Base-by-base conservation (phyloP, 2,888 invertebrate genomes). In the Oligia fasciuncula region DNA sequence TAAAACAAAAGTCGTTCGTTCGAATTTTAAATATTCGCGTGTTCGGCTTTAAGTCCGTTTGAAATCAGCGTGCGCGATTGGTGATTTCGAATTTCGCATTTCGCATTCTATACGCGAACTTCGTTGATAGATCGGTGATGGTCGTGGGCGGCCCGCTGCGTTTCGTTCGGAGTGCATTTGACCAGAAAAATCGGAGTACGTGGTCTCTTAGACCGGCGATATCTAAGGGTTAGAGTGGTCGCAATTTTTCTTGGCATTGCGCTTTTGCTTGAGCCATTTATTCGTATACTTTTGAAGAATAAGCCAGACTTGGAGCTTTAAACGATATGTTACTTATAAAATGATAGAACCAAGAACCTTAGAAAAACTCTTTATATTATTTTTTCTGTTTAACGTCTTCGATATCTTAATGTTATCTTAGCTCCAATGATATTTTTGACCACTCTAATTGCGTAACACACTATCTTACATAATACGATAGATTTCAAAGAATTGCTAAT, bases 61-160 rank as follows among this genome's bases (percentile, higher is more conserved):
- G 93, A 91, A 93, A 92, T 92, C 92, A 91, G 90, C 88, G 81
- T 82, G 85, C 80, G 92, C 93, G 92, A 96, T 95, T 96, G 96
- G 96, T 93, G 93, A 95, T 95, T 94, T 94, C 92, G 91, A 93
- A 85, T 84, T 85, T 88, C 86, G 73, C 84, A 95, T 95, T 96
- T 95, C 91, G 92, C 93, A 96, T 96, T 96, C 96, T 90, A 92
- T 93, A 90, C 95, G 95, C 96, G 95, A 93, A 89, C 90, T 79
- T 84, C 89, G 92, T 93, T 96, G 96, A 96, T 96, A 95, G 96
- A 96, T 96, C 95, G 95, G 92, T 93, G 94, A 96, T 94, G 94
- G 93, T 91, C 87, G 88, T 88, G 89, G 89, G 91, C 90, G 88
- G 92, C 87, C 89, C 92, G 89, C 91, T 91, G 91, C 91, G 91